A percentile compares a stretch with the other conserved stretches of the same genome.
Evolutionary conservation across 1,140 invertebrate genomes (phyloP).

Genomic region (Diorhabda elongata): DNA sequence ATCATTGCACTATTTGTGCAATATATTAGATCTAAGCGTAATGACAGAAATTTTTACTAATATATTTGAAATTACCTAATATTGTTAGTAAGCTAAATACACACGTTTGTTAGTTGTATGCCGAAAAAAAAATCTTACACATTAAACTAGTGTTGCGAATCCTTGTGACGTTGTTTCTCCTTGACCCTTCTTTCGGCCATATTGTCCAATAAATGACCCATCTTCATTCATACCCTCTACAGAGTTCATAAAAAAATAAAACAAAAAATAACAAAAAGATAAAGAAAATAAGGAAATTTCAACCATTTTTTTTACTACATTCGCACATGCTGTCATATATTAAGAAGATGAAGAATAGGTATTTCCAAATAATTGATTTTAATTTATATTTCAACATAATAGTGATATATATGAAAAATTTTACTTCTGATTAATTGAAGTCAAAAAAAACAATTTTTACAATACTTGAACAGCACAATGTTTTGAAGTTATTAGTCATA

Average conservation of each 20-base stretch:
- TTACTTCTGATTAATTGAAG: too few species aligned
- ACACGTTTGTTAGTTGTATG: conserved; percentile 7
- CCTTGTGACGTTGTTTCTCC: conserved; percentile 72
- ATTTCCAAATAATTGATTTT: too few species aligned
- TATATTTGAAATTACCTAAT: neutral
- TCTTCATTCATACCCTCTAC: conserved; percentile 94
- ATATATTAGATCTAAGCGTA: too few species aligned
- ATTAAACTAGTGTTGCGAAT: conserved; percentile 73
- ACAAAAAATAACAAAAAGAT: conserved; percentile 39
- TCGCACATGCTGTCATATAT: neutral
- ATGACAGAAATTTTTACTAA: too few species aligned
- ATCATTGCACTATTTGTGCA: too few species aligned
- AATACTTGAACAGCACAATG: too few species aligned
- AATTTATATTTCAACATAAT: too few species aligned
- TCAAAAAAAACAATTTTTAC: too few species aligned
- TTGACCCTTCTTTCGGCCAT: conserved; percentile 68
- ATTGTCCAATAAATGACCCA: conserved; percentile 96
- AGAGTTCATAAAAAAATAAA: conserved; percentile 42
- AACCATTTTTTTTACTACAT: conserved; percentile 6
- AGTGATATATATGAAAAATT: too few species aligned
- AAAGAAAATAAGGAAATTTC: conserved; percentile 37
- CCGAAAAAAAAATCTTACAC: conserved; percentile 38
- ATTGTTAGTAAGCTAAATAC: conserved; percentile 8
- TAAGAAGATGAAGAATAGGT: too few species aligned
- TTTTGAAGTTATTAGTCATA: too few species aligned